phyloP scores from a whole-genome alignment of 2,113 vertebrate species.

The Stigmatopora argus region DNA sequence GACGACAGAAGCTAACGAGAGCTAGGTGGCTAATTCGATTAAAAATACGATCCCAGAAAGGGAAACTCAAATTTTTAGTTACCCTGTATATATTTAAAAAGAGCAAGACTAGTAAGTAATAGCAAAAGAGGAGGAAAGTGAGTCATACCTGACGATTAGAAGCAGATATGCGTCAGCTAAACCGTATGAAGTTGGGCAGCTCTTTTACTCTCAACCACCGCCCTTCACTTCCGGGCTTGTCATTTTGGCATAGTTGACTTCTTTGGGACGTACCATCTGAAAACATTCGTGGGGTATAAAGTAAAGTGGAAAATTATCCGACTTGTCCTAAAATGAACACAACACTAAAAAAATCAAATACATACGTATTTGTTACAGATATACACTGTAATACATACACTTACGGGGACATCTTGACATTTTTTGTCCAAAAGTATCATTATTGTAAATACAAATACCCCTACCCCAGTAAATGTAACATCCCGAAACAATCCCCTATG shows the following conservation, averaged over 20 bases:
- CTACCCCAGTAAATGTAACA: slow-evolving; percentile 12
- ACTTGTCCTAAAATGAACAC: neutral
- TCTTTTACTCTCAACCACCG: slow-evolving; percentile 68
- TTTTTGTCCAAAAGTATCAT: neutral
- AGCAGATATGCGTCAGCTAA: slow-evolving; percentile 16
- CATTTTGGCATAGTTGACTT: slow-evolving; percentile 34
- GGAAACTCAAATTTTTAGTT: neutral
- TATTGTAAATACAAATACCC: neutral
- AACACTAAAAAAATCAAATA: neutral
- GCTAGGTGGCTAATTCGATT: neutral
- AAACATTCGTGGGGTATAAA: neutral
- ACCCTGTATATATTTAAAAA: neutral
- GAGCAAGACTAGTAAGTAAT: no score
- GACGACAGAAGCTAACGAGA: neutral
- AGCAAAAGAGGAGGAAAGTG: neutral
- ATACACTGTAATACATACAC: neutral
- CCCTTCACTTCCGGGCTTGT: slow-evolving; percentile 73
- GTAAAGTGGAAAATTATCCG: fast-evolving
- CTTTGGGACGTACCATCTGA: slow-evolving; percentile 51
- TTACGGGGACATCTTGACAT: no score
- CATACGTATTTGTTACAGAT: neutral
- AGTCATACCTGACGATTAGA: slow-evolving; percentile 52
- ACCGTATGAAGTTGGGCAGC: neutral
- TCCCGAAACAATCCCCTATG: slow-evolving; percentile 33
- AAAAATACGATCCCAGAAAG: no score